Evolutionary conservation across 92 coral and sea anemone species (phyloP).

Genomic region (Palythoa grandis): DNA sequence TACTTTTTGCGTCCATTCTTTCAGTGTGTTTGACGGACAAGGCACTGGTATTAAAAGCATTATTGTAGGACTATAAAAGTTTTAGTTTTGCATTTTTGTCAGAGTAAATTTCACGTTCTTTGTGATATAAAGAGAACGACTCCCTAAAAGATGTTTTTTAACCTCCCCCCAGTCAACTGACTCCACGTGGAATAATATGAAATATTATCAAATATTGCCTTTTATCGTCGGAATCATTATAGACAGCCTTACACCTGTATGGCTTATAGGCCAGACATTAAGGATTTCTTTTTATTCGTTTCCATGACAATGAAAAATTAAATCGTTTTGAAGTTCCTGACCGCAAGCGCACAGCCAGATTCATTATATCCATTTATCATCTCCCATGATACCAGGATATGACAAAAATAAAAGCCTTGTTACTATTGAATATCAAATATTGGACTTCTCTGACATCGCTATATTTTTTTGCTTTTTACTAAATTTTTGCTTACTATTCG

Average conservation of each 20-base stretch:
- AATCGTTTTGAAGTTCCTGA: too few relatives aligned
- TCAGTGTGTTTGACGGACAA: not conserved
- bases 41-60: not conserved
- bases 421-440: too few relatives aligned
- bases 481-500: not conserved
- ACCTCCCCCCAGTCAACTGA: not conserved
- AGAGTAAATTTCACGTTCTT: constrained; percentile 2
- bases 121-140: not conserved
- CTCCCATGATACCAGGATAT: too few relatives aligned
- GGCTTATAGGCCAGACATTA: too few relatives aligned
- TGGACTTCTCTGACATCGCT: too few relatives aligned
- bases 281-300: too few relatives aligned
- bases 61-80: not conserved
- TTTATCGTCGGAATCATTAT: too few relatives aligned
- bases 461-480: not conserved
- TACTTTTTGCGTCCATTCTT: constrained; percentile 25
- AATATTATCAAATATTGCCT: not conserved
- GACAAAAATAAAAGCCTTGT: too few relatives aligned
- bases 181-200: constrained; percentile 40
- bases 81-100: not conserved
- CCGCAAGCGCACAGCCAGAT: too few relatives aligned
- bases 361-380: too few relatives aligned
- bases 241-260: too few relatives aligned
- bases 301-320: too few relatives aligned
- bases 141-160: not conserved